These are phyloP conservation scores for Oncorhynchus masou DNA, from an alignment of 2,113 vertebrate genomes.

Conservation along the genomic window DNA sequence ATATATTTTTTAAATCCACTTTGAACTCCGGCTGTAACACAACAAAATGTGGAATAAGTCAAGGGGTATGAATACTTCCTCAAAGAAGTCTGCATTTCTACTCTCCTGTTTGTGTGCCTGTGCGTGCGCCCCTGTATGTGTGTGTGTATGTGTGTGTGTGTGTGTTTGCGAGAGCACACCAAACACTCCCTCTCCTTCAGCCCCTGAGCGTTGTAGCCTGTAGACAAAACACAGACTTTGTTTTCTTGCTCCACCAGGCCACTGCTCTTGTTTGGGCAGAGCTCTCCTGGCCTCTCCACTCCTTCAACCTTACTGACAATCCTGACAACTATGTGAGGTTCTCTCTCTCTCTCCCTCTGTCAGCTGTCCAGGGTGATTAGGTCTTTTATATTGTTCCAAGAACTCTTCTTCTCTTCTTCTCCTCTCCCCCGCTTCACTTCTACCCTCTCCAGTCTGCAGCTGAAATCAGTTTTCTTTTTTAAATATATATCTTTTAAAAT, in stretches of 20 bases:
- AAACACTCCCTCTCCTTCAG: slow-evolving; percentile 60
- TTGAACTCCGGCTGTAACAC: too few species aligned
- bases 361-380: slow-evolving; percentile 74
- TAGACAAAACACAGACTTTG: slow-evolving; percentile 90
- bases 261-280: slow-evolving; percentile 70
- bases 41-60: too few species aligned
- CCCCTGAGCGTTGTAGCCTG: slow-evolving; percentile 71
- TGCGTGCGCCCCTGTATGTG: slow-evolving; percentile 53
- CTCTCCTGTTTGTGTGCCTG: slow-evolving; percentile 16
- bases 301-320: slow-evolving; percentile 54
- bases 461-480: slow-evolving; percentile 17
- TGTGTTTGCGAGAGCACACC: slow-evolving; percentile 44
- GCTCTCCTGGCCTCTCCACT: slow-evolving; percentile 33
- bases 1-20: too few species aligned
- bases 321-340: slow-evolving; percentile 36
- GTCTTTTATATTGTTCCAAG: slow-evolving; percentile 73
- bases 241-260: slow-evolving; percentile 74
- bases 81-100: not conserved
- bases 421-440: slow-evolving; percentile 22
- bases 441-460: slow-evolving; percentile 42
- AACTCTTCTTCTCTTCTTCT: slow-evolving; percentile 68
- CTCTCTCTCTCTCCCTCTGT: slow-evolving; percentile 31
- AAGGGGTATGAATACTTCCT: slow-evolving; percentile 5
- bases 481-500: too few species aligned
- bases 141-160: slow-evolving; percentile 42